Evolutionary conservation across 37 sponge, comb jelly and placozoan genomes (phyloP).

Genomic region (Dysidea cf. avara): DNA sequence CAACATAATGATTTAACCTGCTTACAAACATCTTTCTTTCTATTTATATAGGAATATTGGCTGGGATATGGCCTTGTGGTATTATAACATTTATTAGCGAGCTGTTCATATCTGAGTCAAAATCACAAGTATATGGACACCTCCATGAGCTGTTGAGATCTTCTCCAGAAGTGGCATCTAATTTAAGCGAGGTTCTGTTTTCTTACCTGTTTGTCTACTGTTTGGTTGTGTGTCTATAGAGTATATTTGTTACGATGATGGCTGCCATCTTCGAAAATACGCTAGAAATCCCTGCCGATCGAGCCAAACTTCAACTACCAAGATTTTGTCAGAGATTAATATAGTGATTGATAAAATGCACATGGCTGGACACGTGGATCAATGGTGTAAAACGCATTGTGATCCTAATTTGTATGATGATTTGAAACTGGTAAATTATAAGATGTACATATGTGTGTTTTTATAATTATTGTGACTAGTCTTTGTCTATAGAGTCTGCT

Average conservation of each 20-base stretch:
- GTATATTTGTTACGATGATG: no score
- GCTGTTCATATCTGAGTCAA: constrained; percentile 30
- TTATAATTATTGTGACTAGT: no score
- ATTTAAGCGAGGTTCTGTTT: background rate
- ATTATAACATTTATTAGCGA: constrained; percentile 22
- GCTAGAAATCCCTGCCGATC: background rate
- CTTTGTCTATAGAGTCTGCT: no score
- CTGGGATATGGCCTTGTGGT: constrained; percentile 45
- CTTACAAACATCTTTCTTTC: no score
- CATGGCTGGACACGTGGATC: constrained; percentile 34
- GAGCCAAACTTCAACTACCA: constrained; percentile 4
- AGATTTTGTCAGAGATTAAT: background rate
- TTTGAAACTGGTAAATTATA: constrained; percentile 6
- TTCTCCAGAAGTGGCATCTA: background rate
- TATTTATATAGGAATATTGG: no score
- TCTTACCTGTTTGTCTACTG: background rate
- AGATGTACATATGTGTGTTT: background rate
- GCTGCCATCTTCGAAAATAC: constrained; percentile 7
- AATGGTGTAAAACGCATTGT: constrained; percentile 10
- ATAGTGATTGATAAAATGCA: constrained; percentile 30
- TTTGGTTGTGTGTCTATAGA: constrained; percentile 17
- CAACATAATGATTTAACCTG: no score
- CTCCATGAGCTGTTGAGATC: constrained; percentile 5
- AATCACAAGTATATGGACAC: constrained; percentile 17
- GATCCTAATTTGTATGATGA: constrained; percentile 8